Percentiles rank a stretch among this genome's conserved stretches.
Conservation (phyloP, 2,888 invertebrate species). For the Lasioglossum zephyrum region DNA sequence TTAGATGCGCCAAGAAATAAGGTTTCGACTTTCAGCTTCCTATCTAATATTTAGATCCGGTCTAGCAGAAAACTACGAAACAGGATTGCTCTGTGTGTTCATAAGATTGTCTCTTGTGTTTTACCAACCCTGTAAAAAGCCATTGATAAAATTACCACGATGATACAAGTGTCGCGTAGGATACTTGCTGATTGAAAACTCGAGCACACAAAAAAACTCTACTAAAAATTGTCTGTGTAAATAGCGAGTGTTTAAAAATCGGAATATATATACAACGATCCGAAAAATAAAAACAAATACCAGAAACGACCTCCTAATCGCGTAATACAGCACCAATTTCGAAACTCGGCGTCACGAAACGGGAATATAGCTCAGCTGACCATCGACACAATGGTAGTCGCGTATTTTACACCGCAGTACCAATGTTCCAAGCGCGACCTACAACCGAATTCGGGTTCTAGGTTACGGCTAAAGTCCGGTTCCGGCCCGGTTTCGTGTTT, state of each 20-base stretch:
- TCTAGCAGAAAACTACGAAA: not conserved
- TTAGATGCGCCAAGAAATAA: not conserved
- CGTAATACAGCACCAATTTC: not conserved
- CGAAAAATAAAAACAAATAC: not conserved
- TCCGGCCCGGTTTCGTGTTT: slow-evolving; percentile 1
- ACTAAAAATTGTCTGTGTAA: not conserved
- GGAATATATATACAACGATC: not conserved
- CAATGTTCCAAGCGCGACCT: not conserved
- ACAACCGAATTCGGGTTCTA: slow-evolving; percentile 2
- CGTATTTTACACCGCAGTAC: not conserved
- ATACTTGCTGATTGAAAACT: not conserved
- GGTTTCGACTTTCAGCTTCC: not conserved
- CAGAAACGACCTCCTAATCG: not conserved
- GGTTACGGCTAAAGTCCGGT: not conserved
- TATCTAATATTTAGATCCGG: not conserved
- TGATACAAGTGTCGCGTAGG: not conserved
- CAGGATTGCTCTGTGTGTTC: not conserved
- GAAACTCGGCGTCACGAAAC: not conserved
- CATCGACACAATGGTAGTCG: not conserved
- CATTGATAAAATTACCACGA: not conserved
- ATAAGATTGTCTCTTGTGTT: not conserved
- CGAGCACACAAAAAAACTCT: not conserved
- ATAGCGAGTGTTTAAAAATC: not conserved
- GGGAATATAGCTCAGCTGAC: not conserved
- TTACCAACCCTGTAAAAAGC: not conserved